These are phyloP conservation scores for Proisotoma minuta DNA, from an alignment of 2,888 invertebrate genomes.

Conservation along the genomic window DNA sequence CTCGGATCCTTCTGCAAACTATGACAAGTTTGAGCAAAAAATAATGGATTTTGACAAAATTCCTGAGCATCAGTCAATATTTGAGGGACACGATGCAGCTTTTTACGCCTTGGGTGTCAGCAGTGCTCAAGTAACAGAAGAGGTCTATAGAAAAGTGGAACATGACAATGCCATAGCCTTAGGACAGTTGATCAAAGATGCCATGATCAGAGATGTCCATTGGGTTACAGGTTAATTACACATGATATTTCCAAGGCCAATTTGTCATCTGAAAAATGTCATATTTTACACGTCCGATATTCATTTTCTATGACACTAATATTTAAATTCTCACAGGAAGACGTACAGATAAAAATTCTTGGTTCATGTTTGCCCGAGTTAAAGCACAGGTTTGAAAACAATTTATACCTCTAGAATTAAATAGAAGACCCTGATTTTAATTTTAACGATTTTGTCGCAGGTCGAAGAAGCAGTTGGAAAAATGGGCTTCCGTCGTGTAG, in stretches of 20 bases:
- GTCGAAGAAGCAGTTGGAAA: slow-evolving; percentile 41
- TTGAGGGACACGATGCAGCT: slow-evolving; percentile 50
- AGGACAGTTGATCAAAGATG: neutral
- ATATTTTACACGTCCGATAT: too few species aligned
- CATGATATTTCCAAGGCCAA: too few species aligned
- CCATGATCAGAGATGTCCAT: neutral
- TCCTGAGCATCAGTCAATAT: slow-evolving; percentile 50
- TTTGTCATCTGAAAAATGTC: too few species aligned
- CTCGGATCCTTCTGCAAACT: neutral
- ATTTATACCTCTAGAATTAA: neutral
- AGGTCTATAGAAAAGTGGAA: neutral
- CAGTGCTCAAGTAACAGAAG: neutral
- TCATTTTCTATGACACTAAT: too few species aligned
- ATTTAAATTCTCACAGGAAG: too few species aligned
- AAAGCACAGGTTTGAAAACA: neutral
- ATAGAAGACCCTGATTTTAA: too few species aligned
- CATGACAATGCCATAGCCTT: slow-evolving; percentile 7
- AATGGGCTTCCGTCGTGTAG: slow-evolving; percentile 40
- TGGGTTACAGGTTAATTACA: too few species aligned
- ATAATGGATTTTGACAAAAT: slow-evolving; percentile 55
- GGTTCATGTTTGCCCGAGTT: neutral
- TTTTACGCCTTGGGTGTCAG: slow-evolving; percentile 48
- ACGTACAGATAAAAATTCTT: slow-evolving; percentile 53
- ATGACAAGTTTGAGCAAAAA: slow-evolving; percentile 50
- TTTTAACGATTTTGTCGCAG: too few species aligned